Percentiles rank a stretch among this genome's conserved stretches.
phyloP scores from a whole-genome alignment of 2,797 vertebrate genomes.

The Cuniculus paca region DNA sequence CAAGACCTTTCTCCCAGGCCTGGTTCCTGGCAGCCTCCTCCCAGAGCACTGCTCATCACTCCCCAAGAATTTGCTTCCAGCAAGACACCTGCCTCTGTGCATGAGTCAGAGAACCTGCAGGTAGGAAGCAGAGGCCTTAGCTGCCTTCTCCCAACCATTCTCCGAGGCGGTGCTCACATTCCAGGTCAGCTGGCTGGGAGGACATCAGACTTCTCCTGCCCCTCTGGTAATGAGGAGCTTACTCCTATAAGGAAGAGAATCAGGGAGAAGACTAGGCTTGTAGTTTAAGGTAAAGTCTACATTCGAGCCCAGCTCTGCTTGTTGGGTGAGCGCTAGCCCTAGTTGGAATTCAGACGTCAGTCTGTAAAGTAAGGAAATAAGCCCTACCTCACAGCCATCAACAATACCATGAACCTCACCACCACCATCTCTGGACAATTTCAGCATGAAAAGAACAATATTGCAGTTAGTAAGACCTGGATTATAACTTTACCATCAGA shows the following conservation, averaged over 20 bases:
- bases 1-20: background rate
- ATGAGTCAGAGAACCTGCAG: background rate
- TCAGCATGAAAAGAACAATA: background rate
- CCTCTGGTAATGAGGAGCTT: background rate
- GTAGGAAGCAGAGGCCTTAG: background rate
- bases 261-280: background rate
- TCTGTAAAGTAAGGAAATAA: background rate
- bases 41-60: background rate
- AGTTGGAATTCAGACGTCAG: background rate
- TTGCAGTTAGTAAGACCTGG: background rate
- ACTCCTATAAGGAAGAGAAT: background rate
- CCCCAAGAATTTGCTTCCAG: conserved; percentile 49
- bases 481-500: background rate
- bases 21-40: background rate
- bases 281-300: background rate
- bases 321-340: background rate
- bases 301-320: background rate
- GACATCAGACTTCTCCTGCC: background rate
- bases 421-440: background rate
- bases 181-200: background rate
- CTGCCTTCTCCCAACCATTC: background rate
- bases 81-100: conserved; percentile 25
- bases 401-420: background rate
- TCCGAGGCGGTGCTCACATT: background rate
- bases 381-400: background rate